These are phyloP conservation scores for Notolepis coatsorum DNA, from an alignment of 2,797 vertebrate genomes.

Conservation along the genomic window DNA sequence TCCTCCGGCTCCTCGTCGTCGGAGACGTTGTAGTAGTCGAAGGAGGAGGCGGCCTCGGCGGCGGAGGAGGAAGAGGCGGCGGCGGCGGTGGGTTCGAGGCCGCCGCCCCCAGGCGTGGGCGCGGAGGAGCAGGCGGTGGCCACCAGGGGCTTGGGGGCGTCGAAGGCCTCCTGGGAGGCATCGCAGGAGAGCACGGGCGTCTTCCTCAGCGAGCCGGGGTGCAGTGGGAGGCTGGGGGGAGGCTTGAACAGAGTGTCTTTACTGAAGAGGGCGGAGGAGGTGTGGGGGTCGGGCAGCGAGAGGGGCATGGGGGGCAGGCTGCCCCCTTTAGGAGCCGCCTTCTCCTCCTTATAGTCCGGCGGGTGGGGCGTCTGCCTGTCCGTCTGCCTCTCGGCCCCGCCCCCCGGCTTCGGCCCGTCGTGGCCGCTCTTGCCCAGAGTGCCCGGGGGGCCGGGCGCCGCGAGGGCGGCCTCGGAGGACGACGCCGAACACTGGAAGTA, in stretches of 20 bases:
- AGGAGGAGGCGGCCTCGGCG: conserved; percentile 89
- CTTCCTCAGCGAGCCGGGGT: conserved; percentile 89
- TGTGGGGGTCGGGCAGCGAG: conserved; percentile 81
- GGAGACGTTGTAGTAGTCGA: conserved; percentile 98
- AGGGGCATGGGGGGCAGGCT: conserved; percentile 78
- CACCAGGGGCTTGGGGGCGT: conserved; percentile 87
- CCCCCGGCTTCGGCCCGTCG: conserved; percentile 87
- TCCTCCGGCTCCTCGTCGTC: conserved; percentile 96
- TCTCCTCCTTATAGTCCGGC: conserved; percentile 89
- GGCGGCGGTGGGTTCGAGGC: conserved; percentile 77
- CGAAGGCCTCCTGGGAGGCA: conserved; percentile 89
- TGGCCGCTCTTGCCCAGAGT: conserved; percentile 90
- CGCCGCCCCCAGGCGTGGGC: conserved; percentile 80
- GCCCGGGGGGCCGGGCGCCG: conserved; percentile 86
- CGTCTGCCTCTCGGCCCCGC: conserved; percentile 81
- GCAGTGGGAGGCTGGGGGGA: conserved; percentile 86
- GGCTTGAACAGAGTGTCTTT: conserved; percentile 97
- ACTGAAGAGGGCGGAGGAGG: conserved; percentile 91
- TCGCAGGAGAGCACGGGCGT: conserved; percentile 66
- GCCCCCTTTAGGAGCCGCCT: conserved; percentile 84
- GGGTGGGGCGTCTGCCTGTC: conserved; percentile 86
- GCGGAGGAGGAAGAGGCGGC: conserved; percentile 80
- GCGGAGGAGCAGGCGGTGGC: conserved; percentile 68
- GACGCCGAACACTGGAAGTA: conserved; percentile 94
- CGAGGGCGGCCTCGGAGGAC: conserved; percentile 89